Evolutionary conservation across 2,888 invertebrate genomes (phyloP).

Genomic region (Serripes groenlandicus): DNA sequence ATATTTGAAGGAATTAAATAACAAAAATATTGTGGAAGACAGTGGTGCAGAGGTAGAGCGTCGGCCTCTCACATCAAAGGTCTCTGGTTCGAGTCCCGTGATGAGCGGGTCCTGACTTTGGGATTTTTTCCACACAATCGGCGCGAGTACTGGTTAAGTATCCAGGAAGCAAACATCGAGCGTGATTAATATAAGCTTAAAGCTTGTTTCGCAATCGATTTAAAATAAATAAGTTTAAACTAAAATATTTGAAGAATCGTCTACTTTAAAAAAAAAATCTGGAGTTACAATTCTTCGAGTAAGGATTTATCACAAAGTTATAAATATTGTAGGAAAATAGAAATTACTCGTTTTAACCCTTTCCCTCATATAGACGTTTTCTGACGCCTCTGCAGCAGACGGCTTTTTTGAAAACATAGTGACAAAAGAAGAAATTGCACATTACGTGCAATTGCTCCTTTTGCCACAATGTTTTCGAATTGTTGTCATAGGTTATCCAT

Average conservation of each 20-base stretch:
- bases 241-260: not conserved
- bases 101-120: not conserved
- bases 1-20: not conserved
- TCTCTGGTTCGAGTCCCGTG: not conserved
- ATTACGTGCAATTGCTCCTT: too few relatives aligned
- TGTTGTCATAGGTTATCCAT: too few relatives aligned
- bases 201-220: not conserved
- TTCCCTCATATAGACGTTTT: too few relatives aligned
- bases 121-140: not conserved
- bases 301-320: too few relatives aligned
- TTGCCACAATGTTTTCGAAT: too few relatives aligned
- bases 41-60: not conserved
- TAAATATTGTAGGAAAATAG: too few relatives aligned
- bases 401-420: too few relatives aligned
- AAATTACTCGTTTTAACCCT: too few relatives aligned
- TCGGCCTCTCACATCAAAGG: not conserved
- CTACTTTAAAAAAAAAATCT: not conserved
- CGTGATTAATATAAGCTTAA: not conserved
- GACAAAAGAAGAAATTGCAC: too few relatives aligned
- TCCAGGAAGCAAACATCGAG: not conserved
- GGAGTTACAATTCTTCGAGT: not conserved
- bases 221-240: slow-evolving; percentile 3
- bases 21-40: too few relatives aligned
- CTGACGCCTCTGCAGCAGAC: too few relatives aligned
- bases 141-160: not conserved